Evolutionary conservation across 2,113 vertebrate species (phyloP).

Genomic region (Myotis brandtii): DNA sequence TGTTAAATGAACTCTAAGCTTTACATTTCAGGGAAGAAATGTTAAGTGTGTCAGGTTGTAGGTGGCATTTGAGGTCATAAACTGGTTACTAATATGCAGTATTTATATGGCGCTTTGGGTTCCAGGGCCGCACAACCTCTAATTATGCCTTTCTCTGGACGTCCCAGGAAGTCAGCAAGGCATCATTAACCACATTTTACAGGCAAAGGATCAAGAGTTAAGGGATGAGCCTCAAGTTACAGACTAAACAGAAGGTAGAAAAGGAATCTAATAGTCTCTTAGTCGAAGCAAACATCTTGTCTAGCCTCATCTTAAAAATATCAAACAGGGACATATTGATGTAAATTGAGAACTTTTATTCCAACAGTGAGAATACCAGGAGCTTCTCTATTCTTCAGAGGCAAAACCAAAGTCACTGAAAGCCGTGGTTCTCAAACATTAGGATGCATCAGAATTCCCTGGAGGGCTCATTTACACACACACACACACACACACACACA

Average conservation of each 20-base stretch:
- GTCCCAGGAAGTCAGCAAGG: background rate
- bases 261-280: background rate
- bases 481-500: background rate
- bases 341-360: background rate
- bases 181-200: constrained; percentile 59
- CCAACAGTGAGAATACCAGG: background rate
- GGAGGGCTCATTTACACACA: background rate
- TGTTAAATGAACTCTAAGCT: constrained; percentile 59
- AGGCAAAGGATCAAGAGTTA: constrained; percentile 58
- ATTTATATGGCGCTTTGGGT: constrained; percentile 40
- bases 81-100: constrained; percentile 53
- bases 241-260: constrained; percentile 53
- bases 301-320: background rate
- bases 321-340: background rate
- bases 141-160: constrained; percentile 67
- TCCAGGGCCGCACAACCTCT: constrained; percentile 69
- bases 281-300: background rate
- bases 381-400: background rate
- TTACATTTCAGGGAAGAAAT: constrained; percentile 54
- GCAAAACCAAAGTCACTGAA: background rate
- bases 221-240: constrained; percentile 55
- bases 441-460: background rate
- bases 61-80: constrained; percentile 64
- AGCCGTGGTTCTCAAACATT: background rate
- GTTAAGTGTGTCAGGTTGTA: constrained; percentile 58